A percentile compares a stretch with the other conserved stretches of the same genome.
phyloP scores from a whole-genome alignment of 2,888 invertebrate genomes.

The Choristoneura rosaceana region DNA sequence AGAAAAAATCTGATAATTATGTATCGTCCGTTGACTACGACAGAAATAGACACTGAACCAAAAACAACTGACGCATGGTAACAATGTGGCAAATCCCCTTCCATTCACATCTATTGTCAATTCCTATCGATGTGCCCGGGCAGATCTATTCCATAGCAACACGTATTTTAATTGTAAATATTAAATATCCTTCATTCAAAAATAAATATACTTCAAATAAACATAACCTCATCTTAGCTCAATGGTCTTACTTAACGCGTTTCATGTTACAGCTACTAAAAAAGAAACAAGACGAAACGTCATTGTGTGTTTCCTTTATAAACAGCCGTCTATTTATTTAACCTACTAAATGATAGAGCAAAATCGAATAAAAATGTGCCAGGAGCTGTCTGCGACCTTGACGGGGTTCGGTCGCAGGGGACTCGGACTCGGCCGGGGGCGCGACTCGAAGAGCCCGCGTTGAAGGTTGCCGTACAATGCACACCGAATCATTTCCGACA shows the following conservation, averaged over 20 bases:
- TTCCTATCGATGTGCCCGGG: conserved; percentile 11
- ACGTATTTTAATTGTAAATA: neutral
- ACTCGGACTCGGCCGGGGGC: conserved; percentile 53
- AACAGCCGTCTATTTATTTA: conserved; percentile 34
- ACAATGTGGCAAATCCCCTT: conserved; percentile 15
- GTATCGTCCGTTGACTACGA: conserved; percentile 5
- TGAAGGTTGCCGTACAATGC: conserved; percentile 43
- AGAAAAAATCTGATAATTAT: neutral
- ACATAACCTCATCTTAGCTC: neutral
- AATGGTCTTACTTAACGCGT: neutral
- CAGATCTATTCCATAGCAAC: neutral
- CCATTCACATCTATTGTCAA: conserved; percentile 18
- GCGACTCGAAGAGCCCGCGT: conserved; percentile 39
- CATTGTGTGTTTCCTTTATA: conserved; percentile 5
- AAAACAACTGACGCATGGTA: conserved; percentile 5
- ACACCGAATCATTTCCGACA: conserved; percentile 4
- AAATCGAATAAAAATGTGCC: conserved; percentile 50
- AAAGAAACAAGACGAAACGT: neutral
- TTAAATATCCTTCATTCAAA: too few relatives aligned
- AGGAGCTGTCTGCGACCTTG: conserved; percentile 67
- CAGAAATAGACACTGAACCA: conserved; percentile 4
- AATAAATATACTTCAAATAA: neutral
- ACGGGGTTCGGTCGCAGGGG: conserved; percentile 60
- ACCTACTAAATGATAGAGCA: conserved; percentile 41
- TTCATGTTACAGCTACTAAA: neutral